Conservation (phyloP, 2,113 vertebrate species). For the Apeltes quadracus region DNA sequence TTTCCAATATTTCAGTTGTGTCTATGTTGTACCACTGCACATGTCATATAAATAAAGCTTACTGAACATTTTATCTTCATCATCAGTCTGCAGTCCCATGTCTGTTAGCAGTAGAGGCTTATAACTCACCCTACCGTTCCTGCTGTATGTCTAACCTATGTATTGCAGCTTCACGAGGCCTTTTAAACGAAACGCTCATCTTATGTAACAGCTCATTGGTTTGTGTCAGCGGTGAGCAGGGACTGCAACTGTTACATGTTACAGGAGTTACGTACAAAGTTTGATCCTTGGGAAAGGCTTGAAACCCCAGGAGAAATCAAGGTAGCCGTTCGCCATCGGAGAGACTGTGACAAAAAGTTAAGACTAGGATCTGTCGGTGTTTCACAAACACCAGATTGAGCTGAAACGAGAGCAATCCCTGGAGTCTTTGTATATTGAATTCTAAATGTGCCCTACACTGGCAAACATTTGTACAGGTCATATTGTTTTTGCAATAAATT, state of each 20-base stretch:
- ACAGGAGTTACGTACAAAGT: constrained; percentile 59
- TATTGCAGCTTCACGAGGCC: constrained; percentile 33
- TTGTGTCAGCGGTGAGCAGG: constrained; percentile 49
- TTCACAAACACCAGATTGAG: constrained; percentile 39
- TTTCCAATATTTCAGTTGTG: background rate
- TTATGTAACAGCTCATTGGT: constrained; percentile 58
- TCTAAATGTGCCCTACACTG: constrained; percentile 30
- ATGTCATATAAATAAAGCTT: background rate
- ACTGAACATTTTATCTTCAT: constrained; percentile 13
- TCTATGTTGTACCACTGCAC: background rate
- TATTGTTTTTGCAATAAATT: constrained; percentile 16
- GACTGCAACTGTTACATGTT: constrained; percentile 42
- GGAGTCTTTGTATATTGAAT: constrained; percentile 30
- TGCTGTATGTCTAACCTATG: constrained; percentile 19
- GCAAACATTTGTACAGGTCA: constrained; percentile 32
- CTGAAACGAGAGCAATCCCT: constrained; percentile 32
- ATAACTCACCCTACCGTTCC: constrained; percentile 23
- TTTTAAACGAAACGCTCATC: constrained; percentile 40
- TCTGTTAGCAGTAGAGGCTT: constrained; percentile 12
- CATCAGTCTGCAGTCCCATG: constrained; percentile 1
- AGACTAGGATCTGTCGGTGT: constrained; percentile 29
- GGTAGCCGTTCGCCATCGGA: background rate
- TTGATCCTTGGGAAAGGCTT: constrained; percentile 47
- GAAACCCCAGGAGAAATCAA: constrained; percentile 39
- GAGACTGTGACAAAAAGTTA: constrained; percentile 38